Percentiles rank a stretch among this genome's conserved stretches.
phyloP scores from a whole-genome alignment of 1,140 invertebrate genomes.

The Nasonia giraulti region DNA sequence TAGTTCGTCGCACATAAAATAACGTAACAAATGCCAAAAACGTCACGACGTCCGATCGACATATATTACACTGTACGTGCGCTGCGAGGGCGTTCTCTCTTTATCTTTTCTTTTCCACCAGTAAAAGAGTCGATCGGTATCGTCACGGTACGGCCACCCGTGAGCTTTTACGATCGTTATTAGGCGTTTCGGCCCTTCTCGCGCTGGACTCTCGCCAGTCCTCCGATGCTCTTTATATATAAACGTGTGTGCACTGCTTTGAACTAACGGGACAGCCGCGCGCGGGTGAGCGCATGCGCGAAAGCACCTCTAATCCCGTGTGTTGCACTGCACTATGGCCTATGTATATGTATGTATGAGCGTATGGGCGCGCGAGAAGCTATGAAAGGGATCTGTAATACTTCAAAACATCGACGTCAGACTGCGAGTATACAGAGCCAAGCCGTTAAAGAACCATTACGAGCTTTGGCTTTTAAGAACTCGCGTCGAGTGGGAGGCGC shows the following conservation, averaged over 20 bases:
- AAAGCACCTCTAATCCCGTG: not conserved
- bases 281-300: not conserved
- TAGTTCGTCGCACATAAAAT: not conserved
- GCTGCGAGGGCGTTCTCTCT: not conserved
- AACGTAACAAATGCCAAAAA: not conserved
- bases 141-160: not conserved
- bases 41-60: not conserved
- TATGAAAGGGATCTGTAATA: not conserved
- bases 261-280: not conserved
- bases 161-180: slow-evolving; percentile 32
- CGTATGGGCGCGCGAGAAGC: not conserved
- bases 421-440: too few species aligned
- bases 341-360: too few species aligned
- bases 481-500: not conserved
- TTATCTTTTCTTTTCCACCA: not conserved
- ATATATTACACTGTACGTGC: not conserved
- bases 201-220: not conserved
- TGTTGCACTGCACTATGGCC: too few species aligned
- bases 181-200: too few species aligned
- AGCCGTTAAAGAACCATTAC: slow-evolving; percentile 35
- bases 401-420: slow-evolving; percentile 23
- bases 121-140: slow-evolving; percentile 16
- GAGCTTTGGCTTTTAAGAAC: not conserved
- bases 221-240: not conserved
- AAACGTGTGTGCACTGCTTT: not conserved